A percentile compares a stretch with the other conserved stretches of the same genome.
These are phyloP conservation scores for Drosophila pseudoananassae DNA, from an alignment of 1,140 invertebrate genomes.

Conservation along the genomic window DNA sequence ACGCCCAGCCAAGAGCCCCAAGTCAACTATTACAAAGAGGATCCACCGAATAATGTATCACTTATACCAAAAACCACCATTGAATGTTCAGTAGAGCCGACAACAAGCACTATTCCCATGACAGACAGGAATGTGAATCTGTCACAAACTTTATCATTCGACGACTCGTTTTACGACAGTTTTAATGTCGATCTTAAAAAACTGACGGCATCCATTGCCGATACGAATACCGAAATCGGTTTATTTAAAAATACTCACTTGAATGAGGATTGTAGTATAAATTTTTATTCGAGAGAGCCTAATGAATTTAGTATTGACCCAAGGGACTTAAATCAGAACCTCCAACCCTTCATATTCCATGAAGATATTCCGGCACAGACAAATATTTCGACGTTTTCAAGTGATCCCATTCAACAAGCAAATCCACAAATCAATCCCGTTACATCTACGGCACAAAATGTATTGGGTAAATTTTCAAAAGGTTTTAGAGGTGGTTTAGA, in stretches of 20 bases:
- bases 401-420: conserved; percentile 20
- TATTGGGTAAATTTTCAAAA: conserved; percentile 72
- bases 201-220: conserved; percentile 52
- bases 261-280: conserved; percentile 1
- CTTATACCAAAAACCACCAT: conserved; percentile 10
- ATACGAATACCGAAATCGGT: conserved; percentile 7
- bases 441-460: conserved; percentile 49
- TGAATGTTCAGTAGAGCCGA: conserved; percentile 21
- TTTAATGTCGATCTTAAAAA: conserved; percentile 72
- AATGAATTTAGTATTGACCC: not conserved
- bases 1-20: not conserved
- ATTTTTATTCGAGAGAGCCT: not conserved
- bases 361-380: not conserved
- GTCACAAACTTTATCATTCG: conserved; percentile 37
- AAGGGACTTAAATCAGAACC: conserved; percentile 22
- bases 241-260: conserved; percentile 1
- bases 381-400: not conserved
- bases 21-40: not conserved
- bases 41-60: not conserved
- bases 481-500: conserved; percentile 76
- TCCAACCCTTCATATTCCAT: conserved; percentile 10
- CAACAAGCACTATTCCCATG: not conserved
- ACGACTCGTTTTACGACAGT: conserved; percentile 79
- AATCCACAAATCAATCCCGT: conserved; percentile 38
- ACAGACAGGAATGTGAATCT: not conserved